Conservation (phyloP, 2,797 vertebrate genomes). For the Aplochiton taeniatus region DNA sequence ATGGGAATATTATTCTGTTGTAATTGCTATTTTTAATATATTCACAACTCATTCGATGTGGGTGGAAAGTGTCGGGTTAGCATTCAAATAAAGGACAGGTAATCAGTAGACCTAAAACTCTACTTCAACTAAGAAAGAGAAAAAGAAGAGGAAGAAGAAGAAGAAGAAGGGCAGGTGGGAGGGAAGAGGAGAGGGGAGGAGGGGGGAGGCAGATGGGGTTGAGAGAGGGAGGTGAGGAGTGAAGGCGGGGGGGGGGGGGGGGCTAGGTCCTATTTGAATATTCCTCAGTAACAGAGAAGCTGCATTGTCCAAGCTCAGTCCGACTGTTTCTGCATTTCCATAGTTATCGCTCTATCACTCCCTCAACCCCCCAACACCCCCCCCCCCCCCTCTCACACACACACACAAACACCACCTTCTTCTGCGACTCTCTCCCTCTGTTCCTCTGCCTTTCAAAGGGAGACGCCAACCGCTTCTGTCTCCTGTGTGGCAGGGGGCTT, state of each 20-base stretch:
- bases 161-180: neutral
- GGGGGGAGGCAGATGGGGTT: neutral
- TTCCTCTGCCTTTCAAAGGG: too few species aligned
- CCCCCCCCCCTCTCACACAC: conserved; percentile 15
- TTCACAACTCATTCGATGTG: too few species aligned
- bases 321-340: conserved; percentile 9
- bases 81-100: too few species aligned
- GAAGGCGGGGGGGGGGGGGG: neutral
- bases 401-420: conserved; percentile 7
- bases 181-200: neutral
- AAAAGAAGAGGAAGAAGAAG: neutral
- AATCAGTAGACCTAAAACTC: too few species aligned
- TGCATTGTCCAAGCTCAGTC: neutral
- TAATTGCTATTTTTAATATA: too few species aligned
- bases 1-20: too few species aligned
- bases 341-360: conserved; percentile 4
- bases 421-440: neutral
- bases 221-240: neutral
- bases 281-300: conserved; percentile 3
- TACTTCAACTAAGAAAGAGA: neutral
- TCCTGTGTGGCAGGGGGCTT: too few species aligned
- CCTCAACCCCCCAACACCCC: neutral
- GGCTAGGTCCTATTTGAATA: conserved; percentile 11
- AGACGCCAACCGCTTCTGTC: too few species aligned
- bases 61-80: too few species aligned